phyloP scores from a whole-genome alignment of 35 echinoderm and acorn worm species.

The Chiridota heheva region DNA sequence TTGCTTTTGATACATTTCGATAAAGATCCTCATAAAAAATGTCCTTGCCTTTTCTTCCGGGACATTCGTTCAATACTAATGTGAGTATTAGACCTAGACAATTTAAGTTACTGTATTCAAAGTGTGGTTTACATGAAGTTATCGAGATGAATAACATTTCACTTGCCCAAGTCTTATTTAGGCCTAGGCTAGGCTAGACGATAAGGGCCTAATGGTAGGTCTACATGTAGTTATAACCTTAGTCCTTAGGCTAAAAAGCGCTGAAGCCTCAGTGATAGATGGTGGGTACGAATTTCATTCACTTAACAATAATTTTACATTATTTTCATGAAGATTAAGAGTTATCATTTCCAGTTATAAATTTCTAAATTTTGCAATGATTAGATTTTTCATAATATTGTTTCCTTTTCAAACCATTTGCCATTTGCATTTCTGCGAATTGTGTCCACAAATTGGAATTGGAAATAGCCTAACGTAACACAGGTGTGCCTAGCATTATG shows the following conservation, averaged over 20 bases:
- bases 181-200: background rate
- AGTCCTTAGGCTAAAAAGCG: background rate
- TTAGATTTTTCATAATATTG: no score
- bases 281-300: no score
- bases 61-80: conserved; percentile 82
- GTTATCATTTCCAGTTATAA: no score
- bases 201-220: background rate
- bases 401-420: no score
- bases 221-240: background rate
- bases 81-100: conserved; percentile 50
- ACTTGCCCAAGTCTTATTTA: background rate
- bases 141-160: background rate
- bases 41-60: conserved; percentile 94
- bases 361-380: no score
- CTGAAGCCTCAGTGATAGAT: no score
- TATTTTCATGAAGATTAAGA: no score
- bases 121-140: background rate
- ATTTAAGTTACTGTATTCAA: background rate
- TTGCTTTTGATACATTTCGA: background rate
- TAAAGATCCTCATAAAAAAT: conserved; percentile 21
- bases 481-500: no score
- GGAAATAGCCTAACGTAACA: no score
- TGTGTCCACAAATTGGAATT: no score
- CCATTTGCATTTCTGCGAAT: no score
- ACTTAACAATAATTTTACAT: no score